Conservation (phyloP, 1,140 invertebrate species). For the Hirudo medicinalis region DNA sequence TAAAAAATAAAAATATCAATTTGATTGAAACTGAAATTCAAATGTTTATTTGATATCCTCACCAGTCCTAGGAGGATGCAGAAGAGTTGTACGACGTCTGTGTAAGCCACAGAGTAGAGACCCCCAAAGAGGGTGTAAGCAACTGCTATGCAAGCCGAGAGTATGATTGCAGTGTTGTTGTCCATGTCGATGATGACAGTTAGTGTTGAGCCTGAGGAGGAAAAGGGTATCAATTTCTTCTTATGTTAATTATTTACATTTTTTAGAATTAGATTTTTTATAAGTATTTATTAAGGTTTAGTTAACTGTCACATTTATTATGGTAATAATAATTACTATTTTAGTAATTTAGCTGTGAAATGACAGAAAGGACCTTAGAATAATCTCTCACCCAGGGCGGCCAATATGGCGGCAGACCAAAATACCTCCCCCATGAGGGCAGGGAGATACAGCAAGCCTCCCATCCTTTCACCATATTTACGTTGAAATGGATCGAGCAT, state of each 20-base stretch:
- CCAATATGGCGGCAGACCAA: constrained; percentile 91
- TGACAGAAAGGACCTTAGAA: no score
- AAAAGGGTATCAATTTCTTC: no score
- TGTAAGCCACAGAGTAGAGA: constrained; percentile 93
- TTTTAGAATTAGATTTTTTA: no score
- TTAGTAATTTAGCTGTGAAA: no score
- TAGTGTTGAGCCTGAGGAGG: constrained; percentile 64
- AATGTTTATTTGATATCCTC: constrained; percentile 33
- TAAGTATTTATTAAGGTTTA: no score
- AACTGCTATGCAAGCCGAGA: constrained; percentile 86
- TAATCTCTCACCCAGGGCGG: constrained; percentile 59
- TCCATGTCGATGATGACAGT: constrained; percentile 92
- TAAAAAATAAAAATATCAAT: neutral
- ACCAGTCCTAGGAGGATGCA: constrained; percentile 92
- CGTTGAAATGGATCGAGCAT: constrained; percentile 92
- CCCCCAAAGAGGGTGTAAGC: constrained; percentile 96
- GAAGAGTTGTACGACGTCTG: constrained; percentile 94
- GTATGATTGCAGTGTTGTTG: constrained; percentile 75
- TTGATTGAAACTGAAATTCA: no score
- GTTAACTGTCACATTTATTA: no score
- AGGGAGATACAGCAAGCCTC: constrained; percentile 84
- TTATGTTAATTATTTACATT: no score
- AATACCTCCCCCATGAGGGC: constrained; percentile 93
- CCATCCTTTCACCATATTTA: constrained; percentile 88
- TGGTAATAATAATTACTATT: no score